Percentiles rank a stretch among this genome's conserved stretches.
phyloP scores from a whole-genome alignment of 2,888 invertebrate genomes.

The Xylophagus ater region DNA sequence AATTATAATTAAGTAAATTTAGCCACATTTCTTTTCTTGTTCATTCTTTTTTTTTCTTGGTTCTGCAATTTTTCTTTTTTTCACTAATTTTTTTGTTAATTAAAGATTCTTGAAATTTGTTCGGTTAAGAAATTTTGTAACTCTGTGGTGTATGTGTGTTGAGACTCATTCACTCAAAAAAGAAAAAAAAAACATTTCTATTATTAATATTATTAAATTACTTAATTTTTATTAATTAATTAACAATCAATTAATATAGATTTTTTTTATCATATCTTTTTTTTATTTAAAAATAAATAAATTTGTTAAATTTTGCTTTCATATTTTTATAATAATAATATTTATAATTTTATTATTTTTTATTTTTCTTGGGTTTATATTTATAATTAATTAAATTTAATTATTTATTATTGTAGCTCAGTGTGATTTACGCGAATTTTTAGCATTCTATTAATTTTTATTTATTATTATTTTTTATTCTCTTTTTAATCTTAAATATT shows the following conservation, averaged over 20 bases:
- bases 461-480: constrained; percentile 2
- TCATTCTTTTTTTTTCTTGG: constrained; percentile 5
- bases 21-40: constrained; percentile 9
- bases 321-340: too few species aligned
- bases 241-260: constrained; percentile 5
- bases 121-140: too few species aligned
- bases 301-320: too few species aligned
- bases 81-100: constrained; percentile 4
- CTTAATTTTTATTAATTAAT: constrained; percentile 11
- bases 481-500: neutral
- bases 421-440: constrained; percentile 13
- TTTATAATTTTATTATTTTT: too few species aligned
- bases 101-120: too few species aligned
- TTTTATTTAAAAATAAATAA: constrained; percentile 11
- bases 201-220: too few species aligned
- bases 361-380: constrained; percentile 4
- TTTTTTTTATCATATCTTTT: constrained; percentile 9
- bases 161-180: too few species aligned
- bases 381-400: constrained; percentile 7
- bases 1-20: constrained; percentile 10
- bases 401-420: constrained; percentile 13
- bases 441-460: constrained; percentile 6
- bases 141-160: too few species aligned
- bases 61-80: constrained; percentile 6
- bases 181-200: too few species aligned